These are phyloP conservation scores for Diarsia dahlii DNA, from an alignment of 2,888 invertebrate genomes.

Conservation along the genomic window DNA sequence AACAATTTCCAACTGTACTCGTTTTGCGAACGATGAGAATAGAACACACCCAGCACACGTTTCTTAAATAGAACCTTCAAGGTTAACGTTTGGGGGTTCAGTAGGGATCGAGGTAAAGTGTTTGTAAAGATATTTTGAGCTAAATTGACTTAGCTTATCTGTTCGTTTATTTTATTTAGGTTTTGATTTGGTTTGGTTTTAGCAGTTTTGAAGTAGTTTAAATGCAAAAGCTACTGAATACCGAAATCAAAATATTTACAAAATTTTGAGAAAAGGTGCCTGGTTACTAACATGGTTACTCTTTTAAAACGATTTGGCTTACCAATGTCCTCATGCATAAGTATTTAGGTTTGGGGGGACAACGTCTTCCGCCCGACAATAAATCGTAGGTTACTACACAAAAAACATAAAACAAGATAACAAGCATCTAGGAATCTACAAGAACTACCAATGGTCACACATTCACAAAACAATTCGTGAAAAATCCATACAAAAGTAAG, in stretches of 20 bases:
- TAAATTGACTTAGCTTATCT: neutral
- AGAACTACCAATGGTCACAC: no score
- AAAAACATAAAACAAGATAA: no score
- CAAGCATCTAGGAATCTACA: no score
- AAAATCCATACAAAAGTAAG: no score
- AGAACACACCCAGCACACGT: constrained; percentile 44
- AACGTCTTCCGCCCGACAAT: no score
- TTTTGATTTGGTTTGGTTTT: neutral
- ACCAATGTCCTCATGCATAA: no score
- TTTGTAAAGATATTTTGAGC: constrained; percentile 1
- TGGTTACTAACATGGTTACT: no score
- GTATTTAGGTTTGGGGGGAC: no score
- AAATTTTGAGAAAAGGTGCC: no score
- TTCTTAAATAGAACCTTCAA: constrained; percentile 22
- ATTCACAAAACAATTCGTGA: no score
- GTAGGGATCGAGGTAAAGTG: constrained; percentile 19
- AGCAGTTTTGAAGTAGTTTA: neutral
- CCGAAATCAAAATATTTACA: neutral
- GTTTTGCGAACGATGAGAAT: constrained; percentile 36
- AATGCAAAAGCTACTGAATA: neutral
- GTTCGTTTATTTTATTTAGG: neutral
- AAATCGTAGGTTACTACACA: no score
- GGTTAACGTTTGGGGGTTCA: constrained; percentile 7
- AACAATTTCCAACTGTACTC: constrained; percentile 63
- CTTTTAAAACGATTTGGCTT: no score